Evolutionary conservation across 2,888 invertebrate genomes (phyloP).

Genomic region (Lacanobia oleracea): DNA sequence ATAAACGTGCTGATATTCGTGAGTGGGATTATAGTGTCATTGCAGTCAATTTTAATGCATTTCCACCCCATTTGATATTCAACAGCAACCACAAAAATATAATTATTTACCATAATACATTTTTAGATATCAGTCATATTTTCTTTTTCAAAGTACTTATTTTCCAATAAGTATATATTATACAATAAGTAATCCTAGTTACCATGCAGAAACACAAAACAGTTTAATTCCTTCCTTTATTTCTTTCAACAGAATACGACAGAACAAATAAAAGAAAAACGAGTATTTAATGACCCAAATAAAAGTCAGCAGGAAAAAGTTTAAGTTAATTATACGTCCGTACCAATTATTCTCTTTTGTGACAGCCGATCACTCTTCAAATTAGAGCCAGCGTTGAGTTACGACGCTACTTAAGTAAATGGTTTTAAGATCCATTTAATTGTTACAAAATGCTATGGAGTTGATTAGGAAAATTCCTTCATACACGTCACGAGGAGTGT

Average conservation of each 20-base stretch:
- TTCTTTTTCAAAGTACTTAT: not conserved
- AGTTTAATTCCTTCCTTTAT: constrained; percentile 38
- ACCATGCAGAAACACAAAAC: constrained; percentile 24
- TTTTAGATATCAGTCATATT: not conserved
- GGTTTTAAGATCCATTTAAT: constrained; percentile 43
- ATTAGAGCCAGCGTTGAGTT: constrained; percentile 54
- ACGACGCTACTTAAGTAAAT: constrained; percentile 51
- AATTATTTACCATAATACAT: not conserved
- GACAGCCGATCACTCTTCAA: constrained; percentile 54
- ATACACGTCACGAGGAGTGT: not conserved
- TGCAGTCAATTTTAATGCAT: too few relatives aligned
- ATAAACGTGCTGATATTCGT: too few relatives aligned
- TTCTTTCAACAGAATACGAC: constrained; percentile 44
- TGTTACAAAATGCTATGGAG: constrained; percentile 25
- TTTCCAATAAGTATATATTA: constrained; percentile 38
- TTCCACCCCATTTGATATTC: too few relatives aligned
- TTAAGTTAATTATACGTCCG: constrained; percentile 55
- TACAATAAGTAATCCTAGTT: too few relatives aligned
- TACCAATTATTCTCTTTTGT: constrained; percentile 55
- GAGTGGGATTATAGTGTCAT: too few relatives aligned
- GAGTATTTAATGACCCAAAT: constrained; percentile 53
- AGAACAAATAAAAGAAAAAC: constrained; percentile 54
- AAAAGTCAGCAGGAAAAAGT: constrained; percentile 58
- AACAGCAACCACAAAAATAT: too few relatives aligned
- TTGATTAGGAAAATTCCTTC: constrained; percentile 9